Conservation (phyloP, 2,888 invertebrate species). For the Apomyelois bistriatella region DNA sequence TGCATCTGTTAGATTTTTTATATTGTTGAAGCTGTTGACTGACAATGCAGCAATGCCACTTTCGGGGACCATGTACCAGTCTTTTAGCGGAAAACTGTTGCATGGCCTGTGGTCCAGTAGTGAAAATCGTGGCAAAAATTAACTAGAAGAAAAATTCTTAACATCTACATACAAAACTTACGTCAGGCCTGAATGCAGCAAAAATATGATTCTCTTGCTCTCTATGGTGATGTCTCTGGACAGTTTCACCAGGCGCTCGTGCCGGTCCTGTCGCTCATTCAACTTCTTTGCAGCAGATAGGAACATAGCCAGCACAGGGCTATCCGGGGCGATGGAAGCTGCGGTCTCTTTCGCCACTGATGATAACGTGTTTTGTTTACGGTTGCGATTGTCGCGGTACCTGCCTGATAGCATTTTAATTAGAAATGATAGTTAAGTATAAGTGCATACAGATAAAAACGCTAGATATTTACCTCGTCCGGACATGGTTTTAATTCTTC, state of each 20-base stretch:
- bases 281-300: conserved; percentile 82
- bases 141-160: too few species aligned
- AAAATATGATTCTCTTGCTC: conserved; percentile 93
- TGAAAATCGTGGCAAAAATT: too few species aligned
- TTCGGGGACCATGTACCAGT: too few species aligned
- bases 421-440: too few species aligned
- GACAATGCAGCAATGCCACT: too few species aligned
- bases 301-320: conserved; percentile 82
- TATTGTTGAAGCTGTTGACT: too few species aligned
- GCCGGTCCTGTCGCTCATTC: conserved; percentile 89
- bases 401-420: neutral
- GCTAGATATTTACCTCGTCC: conserved; percentile 37
- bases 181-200: conserved; percentile 86
- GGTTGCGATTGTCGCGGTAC: conserved; percentile 40
- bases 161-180: conserved; percentile 38
- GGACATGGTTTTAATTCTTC: conserved; percentile 48
- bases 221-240: conserved; percentile 93
- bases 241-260: conserved; percentile 90
- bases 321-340: conserved; percentile 48
- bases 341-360: conserved; percentile 53
- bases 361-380: conserved; percentile 43
- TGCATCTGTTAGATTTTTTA: too few species aligned
- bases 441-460: neutral
- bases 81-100: too few species aligned
- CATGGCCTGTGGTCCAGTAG: too few species aligned